phyloP scores from a whole-genome alignment of 2,797 vertebrate genomes.

The Zalophus californianus region DNA sequence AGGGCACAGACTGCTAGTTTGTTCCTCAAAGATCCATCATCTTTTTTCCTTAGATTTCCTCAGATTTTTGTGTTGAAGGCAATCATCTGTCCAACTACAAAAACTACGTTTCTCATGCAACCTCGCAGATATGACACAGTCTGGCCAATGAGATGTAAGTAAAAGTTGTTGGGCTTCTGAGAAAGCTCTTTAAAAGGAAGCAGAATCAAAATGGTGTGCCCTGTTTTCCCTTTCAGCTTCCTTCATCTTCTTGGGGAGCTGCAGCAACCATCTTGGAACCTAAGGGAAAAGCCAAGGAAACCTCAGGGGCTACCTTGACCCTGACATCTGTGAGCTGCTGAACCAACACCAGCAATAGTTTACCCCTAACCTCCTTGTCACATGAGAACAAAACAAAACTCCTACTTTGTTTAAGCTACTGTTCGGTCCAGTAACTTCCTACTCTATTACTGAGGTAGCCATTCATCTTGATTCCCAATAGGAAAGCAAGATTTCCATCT shows the following conservation, averaged over 20 bases:
- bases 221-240: background rate
- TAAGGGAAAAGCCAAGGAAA: background rate
- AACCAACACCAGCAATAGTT: background rate
- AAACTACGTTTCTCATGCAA: background rate
- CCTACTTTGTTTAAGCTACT: background rate
- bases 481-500: slow-evolving; percentile 42
- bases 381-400: background rate
- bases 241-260: background rate
- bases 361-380: background rate
- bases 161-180: background rate
- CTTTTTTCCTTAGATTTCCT: background rate
- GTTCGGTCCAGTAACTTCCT: background rate
- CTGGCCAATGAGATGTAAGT: background rate
- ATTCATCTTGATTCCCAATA: background rate
- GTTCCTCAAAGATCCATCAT: background rate
- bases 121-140: background rate
- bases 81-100: background rate
- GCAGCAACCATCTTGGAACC: background rate
- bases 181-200: background rate
- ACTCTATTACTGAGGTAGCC: background rate
- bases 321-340: background rate
- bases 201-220: accelerated
- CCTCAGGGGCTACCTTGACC: background rate
- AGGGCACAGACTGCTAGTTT: background rate
- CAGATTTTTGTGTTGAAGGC: background rate